Base-by-base conservation (phyloP, 92 coral and sea anemone species). In the Heliopora coerulea region DNA sequence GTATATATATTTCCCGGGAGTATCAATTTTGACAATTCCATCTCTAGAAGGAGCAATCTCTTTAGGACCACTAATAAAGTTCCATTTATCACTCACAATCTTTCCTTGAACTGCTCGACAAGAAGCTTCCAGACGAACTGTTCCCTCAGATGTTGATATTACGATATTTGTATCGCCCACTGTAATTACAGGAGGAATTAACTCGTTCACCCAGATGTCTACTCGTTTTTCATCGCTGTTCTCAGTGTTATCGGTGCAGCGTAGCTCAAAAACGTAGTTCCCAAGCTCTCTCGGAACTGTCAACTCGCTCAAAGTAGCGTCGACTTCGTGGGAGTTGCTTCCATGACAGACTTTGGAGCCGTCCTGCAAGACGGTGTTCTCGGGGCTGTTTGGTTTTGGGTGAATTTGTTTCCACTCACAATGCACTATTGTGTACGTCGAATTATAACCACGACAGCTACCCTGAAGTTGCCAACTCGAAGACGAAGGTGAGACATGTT, bases 331-430 rank as follows among this genome's bases (percentile, higher is more conserved):
- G 24, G 59, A 27, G 35, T 31, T 3, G 46, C 0, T 52, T 8
- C 33, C 23, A n/a, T 30, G 40, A 6, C 1, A 17, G 44, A 60
- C 49, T 14, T 68, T 61, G 9, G 24, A 1, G 41, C n/a, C 24
- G 4, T 15, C 74, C 26, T 50, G 44, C 8, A 56, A 56, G 20
- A 68, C 46, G 13, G 75, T 48, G 34, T 68, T 68, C 20, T 49
- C 60, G 26, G 60, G 3, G 60, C 13, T 26, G 8, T 40, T 68
- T 3, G 75, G 58, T 15, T 18, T 37, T 1, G 75, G 75, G 61
- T 68, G 75, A 20, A 68, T 68, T 33, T 68, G 75, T 32, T 48
- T 27, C 75, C 75, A 68, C 15, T 33, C 41, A 24, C 75, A 68
- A 1, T 49, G 26, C 0, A 14, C 26, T 68, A 68, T 68, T 18